Conservation (phyloP, 2,113 vertebrate genomes). For the Glaucomys volans region DNA sequence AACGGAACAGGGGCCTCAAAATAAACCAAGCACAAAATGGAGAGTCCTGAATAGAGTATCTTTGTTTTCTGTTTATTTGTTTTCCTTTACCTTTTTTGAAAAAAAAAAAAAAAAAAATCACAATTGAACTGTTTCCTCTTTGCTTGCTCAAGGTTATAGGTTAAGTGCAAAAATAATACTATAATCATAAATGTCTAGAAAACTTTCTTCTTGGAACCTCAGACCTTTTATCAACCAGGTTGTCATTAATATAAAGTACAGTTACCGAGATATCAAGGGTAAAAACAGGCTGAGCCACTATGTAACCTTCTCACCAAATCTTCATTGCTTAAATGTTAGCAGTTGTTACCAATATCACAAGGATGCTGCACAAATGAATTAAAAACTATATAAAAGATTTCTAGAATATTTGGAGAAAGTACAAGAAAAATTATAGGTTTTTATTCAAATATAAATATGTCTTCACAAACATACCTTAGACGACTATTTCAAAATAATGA, state of each 20-base stretch:
- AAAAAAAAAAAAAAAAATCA: background rate
- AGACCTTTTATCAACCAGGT: background rate
- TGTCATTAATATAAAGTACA: background rate
- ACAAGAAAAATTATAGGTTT: background rate
- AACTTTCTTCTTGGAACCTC: background rate
- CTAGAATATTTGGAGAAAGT: background rate
- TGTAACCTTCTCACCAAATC: background rate
- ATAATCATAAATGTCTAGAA: background rate
- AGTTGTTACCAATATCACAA: background rate
- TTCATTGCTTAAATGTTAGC: background rate
- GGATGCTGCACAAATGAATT: background rate
- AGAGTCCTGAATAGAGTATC: background rate
- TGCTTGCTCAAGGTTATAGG: conserved; percentile 20
- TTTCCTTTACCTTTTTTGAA: conserved; percentile 11
- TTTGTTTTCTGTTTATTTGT: background rate
- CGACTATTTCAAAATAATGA: conserved; percentile 20
- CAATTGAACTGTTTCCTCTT: background rate
- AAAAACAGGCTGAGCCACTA: background rate
- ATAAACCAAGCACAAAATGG: background rate
- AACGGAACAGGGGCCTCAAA: background rate
- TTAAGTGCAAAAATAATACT: background rate
- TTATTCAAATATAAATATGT: background rate
- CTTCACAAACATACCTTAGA: background rate
- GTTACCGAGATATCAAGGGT: background rate
- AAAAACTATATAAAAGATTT: conserved; percentile 10